A percentile compares a stretch with the other conserved stretches of the same genome.
Conservation (phyloP, 1,140 invertebrate genomes). For the Drosophila watanabei region DNA sequence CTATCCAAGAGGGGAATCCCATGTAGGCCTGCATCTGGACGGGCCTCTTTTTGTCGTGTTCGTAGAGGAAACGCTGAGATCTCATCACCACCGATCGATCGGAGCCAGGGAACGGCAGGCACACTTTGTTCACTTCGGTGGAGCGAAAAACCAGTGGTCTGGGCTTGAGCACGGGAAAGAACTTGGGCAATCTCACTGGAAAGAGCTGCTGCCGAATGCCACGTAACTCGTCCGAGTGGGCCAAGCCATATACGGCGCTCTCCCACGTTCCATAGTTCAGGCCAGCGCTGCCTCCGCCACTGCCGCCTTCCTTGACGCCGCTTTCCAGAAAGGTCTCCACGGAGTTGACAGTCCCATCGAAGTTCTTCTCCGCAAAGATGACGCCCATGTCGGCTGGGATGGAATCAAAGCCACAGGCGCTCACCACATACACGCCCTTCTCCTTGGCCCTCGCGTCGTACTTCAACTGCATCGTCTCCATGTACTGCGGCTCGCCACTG, state of each 20-base stretch:
- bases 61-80: constrained; percentile 91
- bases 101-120: constrained; percentile 91
- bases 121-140: constrained; percentile 87
- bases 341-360: constrained; percentile 91
- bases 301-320: constrained; percentile 70
- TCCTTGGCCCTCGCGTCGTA: constrained; percentile 92
- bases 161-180: constrained; percentile 88
- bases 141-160: constrained; percentile 88
- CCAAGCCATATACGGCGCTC: constrained; percentile 91
- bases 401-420: constrained; percentile 96
- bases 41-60: constrained; percentile 90
- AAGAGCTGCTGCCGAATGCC: constrained; percentile 89
- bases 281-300: constrained; percentile 52
- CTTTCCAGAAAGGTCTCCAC: constrained; percentile 90
- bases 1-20: constrained; percentile 84
- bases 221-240: constrained; percentile 88
- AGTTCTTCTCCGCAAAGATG: constrained; percentile 90
- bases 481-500: constrained; percentile 96
- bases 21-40: constrained; percentile 90
- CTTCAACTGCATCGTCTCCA: constrained; percentile 94
- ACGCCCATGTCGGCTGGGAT: constrained; percentile 95
- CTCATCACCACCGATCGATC: constrained; percentile 93
- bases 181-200: constrained; percentile 88
- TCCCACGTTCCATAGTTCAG: constrained; percentile 94
- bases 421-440: constrained; percentile 93